Conservation (phyloP, 53 echinoderm and acorn worm species). For the Luidia sarsii region DNA sequence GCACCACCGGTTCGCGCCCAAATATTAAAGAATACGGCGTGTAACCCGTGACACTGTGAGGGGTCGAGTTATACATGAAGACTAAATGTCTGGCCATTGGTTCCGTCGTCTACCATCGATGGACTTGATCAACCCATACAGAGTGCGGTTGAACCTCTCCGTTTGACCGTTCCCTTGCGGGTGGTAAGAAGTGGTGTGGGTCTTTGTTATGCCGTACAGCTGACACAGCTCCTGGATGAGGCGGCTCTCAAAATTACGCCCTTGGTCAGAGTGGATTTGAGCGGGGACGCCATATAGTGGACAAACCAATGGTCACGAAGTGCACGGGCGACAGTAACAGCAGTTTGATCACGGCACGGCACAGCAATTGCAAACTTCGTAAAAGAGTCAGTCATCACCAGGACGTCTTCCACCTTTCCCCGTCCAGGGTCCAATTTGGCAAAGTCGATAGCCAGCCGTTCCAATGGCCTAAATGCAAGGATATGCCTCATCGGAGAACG, state of each 20-base stretch:
- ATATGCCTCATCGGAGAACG: slow-evolving; percentile 48
- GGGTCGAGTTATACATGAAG: slow-evolving; percentile 32
- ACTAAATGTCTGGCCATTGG: slow-evolving; percentile 46
- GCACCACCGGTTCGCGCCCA: neutral
- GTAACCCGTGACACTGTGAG: neutral
- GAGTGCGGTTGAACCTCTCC: neutral
- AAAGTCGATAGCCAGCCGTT: slow-evolving; percentile 60
- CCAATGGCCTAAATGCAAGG: slow-evolving; percentile 55
- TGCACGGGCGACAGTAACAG: slow-evolving; percentile 4
- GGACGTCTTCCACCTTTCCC: slow-evolving; percentile 43
- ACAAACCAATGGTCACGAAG: slow-evolving; percentile 35
- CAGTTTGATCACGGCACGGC: slow-evolving; percentile 44
- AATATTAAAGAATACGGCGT: neutral
- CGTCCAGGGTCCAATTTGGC: slow-evolving; percentile 51
- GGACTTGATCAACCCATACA: neutral
- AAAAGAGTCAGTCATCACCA: slow-evolving; percentile 58
- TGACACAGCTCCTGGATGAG: slow-evolving; percentile 39
- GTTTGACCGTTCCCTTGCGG: too few relatives aligned
- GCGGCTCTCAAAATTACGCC: slow-evolving; percentile 39
- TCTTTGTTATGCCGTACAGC: slow-evolving; percentile 28
- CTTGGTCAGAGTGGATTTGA: too few relatives aligned
- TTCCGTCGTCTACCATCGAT: neutral
- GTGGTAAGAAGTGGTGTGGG: slow-evolving; percentile 38
- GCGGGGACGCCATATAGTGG: slow-evolving; percentile 43
- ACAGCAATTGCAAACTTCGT: slow-evolving; percentile 49